Percentiles rank a stretch among this genome's conserved stretches.
phyloP scores from a whole-genome alignment of 2,113 vertebrate genomes.

The Taurulus bubalis region DNA sequence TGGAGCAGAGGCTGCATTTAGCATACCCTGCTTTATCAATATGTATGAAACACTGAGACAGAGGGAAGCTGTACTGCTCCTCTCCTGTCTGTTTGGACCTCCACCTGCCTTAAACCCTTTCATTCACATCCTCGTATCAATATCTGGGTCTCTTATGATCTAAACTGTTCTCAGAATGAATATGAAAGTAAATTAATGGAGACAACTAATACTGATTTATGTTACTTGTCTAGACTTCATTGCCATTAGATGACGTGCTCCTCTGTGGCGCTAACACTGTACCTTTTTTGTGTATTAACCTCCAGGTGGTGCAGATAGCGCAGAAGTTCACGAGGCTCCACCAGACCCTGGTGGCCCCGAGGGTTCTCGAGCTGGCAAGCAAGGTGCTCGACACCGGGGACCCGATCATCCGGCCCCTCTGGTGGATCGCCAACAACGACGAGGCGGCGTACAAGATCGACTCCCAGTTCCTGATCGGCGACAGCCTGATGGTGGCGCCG shows the following conservation, averaged over 20 bases:
- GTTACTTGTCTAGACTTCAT: background rate
- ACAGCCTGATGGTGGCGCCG: slow-evolving; percentile 95
- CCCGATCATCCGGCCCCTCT: slow-evolving; percentile 95
- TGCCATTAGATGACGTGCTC: background rate
- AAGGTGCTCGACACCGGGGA: slow-evolving; percentile 92
- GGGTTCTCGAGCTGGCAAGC: slow-evolving; percentile 90
- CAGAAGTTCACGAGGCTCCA: slow-evolving; percentile 91
- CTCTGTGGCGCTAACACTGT: background rate
- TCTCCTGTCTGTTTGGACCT: too few relatives aligned
- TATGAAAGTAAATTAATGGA: too few relatives aligned
- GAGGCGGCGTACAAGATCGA: slow-evolving; percentile 90
- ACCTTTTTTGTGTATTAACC: slow-evolving; percentile 4
- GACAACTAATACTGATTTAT: background rate
- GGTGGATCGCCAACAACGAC: slow-evolving; percentile 94
- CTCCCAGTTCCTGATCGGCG: slow-evolving; percentile 96
- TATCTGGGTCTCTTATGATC: too few relatives aligned
- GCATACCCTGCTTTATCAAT: too few relatives aligned
- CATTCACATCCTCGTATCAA: too few relatives aligned
- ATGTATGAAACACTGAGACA: too few relatives aligned
- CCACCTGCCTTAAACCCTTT: too few relatives aligned
- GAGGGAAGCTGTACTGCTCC: too few relatives aligned
- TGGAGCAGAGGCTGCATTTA: too few relatives aligned
- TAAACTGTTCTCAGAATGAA: too few relatives aligned
- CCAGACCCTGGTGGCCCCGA: slow-evolving; percentile 89
- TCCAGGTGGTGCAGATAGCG: slow-evolving; percentile 89